Base-by-base conservation (phyloP, 2,888 invertebrate species). In the Gasteruption jaculator region DNA sequence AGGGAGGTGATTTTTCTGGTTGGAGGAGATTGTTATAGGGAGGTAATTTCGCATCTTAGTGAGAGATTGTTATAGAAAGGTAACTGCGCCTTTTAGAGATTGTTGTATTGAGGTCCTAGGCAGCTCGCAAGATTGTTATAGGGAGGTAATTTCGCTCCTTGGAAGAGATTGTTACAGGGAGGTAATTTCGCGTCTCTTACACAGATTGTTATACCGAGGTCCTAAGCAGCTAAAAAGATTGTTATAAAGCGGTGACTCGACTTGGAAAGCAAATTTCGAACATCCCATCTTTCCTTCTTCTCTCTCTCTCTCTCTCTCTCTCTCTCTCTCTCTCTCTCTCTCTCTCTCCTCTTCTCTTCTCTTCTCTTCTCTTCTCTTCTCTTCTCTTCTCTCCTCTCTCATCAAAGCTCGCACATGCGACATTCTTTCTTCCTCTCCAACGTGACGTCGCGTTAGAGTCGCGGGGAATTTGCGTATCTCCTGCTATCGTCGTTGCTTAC, bases 351-450 rank as follows among this genome's bases (percentile, higher is more conserved):
- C 24, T 18, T n/a, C 21, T 22, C 32, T 14, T 27, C 27, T 20
- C 12, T 18, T 22, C 33, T 31, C 33, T 20, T 27, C 19, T 20
- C 34, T 27, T 26, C 29, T 27, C 31, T 32, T 42, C 38, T 46
- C 44, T 38, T 43, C 41, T 21, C 36, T 20, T 39, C 49, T 46
- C 37, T 24, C 38, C 15, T 21, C 15, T 34, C 32, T 35, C 15
- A n/a, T n/a, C n/a, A n/a, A n/a, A n/a, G 29, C 25, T 45, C 26
- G 43, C 31, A 27, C 32, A 27, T 15, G 16, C 7, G 34, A 32
- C 46, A 10, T 15, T 46, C 8, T 18, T 11, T 20, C 27, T 11
- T 25, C 38, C 20, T n/a, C 10, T 26, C 40, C n/a, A n/a, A n/a
- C n/a, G n/a, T n/a, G n/a, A n/a, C 4, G 5, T 12, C 4, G 15